Evolutionary conservation across 2,797 vertebrate genomes (phyloP).

Genomic region (Danio aesculapii): DNA sequence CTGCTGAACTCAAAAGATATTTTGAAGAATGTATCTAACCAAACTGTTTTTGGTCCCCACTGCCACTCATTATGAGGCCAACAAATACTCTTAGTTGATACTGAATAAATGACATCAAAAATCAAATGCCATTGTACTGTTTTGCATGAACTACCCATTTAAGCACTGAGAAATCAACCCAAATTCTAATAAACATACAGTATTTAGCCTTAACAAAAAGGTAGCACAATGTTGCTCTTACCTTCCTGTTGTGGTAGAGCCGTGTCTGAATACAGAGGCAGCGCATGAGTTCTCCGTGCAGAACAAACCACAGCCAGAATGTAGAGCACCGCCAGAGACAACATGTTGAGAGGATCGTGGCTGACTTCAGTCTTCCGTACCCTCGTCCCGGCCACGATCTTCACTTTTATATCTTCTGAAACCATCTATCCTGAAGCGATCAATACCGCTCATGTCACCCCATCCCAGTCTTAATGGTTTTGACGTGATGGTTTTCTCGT

Average conservation of each 20-base stretch:
- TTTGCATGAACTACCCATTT: too few species aligned
- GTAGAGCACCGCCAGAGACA: conserved; percentile 74
- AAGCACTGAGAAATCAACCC: background rate
- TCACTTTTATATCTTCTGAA: conserved; percentile 76
- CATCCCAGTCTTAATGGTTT: conserved; percentile 78
- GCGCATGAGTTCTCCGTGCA: conserved; percentile 67
- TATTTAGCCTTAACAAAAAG: background rate
- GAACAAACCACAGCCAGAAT: conserved; percentile 75
- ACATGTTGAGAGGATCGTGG: conserved; percentile 71
- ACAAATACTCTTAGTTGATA: too few species aligned
- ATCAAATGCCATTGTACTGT: too few species aligned
- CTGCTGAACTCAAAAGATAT: too few species aligned
- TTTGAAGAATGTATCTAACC: too few species aligned
- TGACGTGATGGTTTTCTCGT: conserved; percentile 75
- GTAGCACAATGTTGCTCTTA: conserved; percentile 59
- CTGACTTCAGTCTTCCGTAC: conserved; percentile 57
- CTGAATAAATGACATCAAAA: too few species aligned
- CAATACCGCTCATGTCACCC: conserved; percentile 81
- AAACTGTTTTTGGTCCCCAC: too few species aligned
- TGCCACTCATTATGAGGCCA: too few species aligned
- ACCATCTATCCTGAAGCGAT: conserved; percentile 79
- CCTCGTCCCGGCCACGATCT: conserved; percentile 52
- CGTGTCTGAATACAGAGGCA: conserved; percentile 78
- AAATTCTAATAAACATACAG: background rate
- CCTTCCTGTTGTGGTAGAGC: conserved; percentile 76